Evolutionary conservation across 2,888 invertebrate genomes (phyloP).

Genomic region (Dryadula phaetusa): DNA sequence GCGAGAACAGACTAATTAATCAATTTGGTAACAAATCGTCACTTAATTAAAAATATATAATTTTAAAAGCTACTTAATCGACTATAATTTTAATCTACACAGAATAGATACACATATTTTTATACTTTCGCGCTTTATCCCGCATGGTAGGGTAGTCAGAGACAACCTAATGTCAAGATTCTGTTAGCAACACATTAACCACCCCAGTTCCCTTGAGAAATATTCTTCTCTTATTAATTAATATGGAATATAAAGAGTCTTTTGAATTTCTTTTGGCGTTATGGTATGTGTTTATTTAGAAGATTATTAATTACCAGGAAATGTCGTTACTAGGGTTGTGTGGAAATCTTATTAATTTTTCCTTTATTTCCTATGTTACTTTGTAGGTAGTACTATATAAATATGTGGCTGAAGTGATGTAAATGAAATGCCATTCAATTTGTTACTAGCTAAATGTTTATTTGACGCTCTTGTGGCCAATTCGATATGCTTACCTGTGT

Average conservation of each 20-base stretch:
- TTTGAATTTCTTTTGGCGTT: constrained; percentile 34
- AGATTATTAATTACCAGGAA: constrained; percentile 33
- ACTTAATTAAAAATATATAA: too few relatives aligned
- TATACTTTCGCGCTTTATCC: too few relatives aligned
- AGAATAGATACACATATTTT: too few relatives aligned
- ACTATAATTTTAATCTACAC: too few relatives aligned
- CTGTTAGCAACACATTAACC: constrained; percentile 18
- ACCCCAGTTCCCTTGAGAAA: constrained; percentile 29
- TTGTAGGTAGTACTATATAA: constrained; percentile 5
- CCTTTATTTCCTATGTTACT: neutral
- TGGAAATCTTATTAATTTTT: constrained; percentile 9
- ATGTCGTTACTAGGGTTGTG: constrained; percentile 20
- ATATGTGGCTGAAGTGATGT: neutral
- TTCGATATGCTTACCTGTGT: neutral
- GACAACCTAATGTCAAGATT: too few relatives aligned
- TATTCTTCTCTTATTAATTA: constrained; percentile 37
- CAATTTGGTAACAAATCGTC: too few relatives aligned
- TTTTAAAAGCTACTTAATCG: too few relatives aligned
- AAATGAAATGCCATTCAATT: constrained; percentile 5
- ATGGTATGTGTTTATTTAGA: constrained; percentile 28
- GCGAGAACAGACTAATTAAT: too few relatives aligned
- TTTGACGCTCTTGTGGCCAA: neutral
- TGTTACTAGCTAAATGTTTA: neutral
- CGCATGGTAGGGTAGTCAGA: too few relatives aligned
- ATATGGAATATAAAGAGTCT: constrained; percentile 34